Evolutionary conservation across 2,888 invertebrate species (phyloP), one percentile per base, ranked within the genome.

Genomic region (Cephus sareptanus): DNA sequence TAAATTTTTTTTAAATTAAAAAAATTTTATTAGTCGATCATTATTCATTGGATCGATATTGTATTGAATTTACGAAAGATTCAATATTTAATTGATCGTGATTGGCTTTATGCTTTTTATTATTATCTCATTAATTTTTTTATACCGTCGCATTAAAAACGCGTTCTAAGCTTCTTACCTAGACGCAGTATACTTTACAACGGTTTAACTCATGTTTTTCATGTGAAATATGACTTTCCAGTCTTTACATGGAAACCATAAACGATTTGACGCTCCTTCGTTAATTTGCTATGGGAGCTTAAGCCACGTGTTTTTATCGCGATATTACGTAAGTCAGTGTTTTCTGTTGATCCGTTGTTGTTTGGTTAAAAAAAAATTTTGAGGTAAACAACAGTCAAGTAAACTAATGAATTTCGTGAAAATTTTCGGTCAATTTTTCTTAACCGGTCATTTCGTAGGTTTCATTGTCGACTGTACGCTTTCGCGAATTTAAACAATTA

Each of bases 401-500:
- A 2, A 23, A 23, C 2, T 23, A 2, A 56, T 9, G 23, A 56
- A 23, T 56, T 56, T 56, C 23, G 23, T 56, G 23, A 56, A 23
- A 56, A 56, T 23, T 23, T 56, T 56, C 9, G 9, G 56, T 56
- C 9, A 23, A 56, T 56, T 56, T 56, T 56, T 56, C 56, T 56
- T 23, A 23, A 23, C 12, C 69, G 77, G 71, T 71, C 33, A 70
- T 71, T 70, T 11, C 75, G 75, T 77, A 34, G 70, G 69, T 75
- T 77, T 70, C 68, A 71, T 31, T 75, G 69, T 75, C 73, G 75
- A 77, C 33, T 77, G 70, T 71, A 75, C 78, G 78, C 78, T 78
- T 78, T 78, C 78, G 75, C 78, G 75, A 70, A 73, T 78, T 78
- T 78, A 70, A 76, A 78, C 75, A 76, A 78, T 78, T 78, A 78